These are phyloP conservation scores for Acanthosepion pharaonis DNA, from an alignment of 2,888 invertebrate species.

Conservation along the genomic window DNA sequence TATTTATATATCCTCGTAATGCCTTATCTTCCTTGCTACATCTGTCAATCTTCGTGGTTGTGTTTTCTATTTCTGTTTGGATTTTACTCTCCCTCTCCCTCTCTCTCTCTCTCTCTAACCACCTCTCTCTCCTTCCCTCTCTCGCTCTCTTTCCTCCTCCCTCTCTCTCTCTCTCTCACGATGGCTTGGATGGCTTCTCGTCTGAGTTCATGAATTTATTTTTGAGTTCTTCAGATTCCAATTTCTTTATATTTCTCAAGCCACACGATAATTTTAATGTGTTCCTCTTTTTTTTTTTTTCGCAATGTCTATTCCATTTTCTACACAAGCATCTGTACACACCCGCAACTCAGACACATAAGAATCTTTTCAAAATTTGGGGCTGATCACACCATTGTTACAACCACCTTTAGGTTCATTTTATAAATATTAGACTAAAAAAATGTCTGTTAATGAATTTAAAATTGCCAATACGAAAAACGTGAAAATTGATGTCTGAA, in stretches of 20 bases:
- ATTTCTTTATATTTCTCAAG: not conserved
- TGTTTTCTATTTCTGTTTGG: not conserved
- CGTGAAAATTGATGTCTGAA: too few species aligned
- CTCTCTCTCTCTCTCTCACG: not conserved
- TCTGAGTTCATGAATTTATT: conserved; percentile 33
- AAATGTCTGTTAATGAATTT: too few species aligned
- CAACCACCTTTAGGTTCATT: not conserved
- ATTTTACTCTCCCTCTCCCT: not conserved
- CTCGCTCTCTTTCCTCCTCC: not conserved
- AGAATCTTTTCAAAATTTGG: not conserved
- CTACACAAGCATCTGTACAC: not conserved
- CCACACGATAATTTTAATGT: not conserved
- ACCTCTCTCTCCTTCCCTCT: not conserved
- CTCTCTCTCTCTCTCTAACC: not conserved
- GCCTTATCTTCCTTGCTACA: not conserved
- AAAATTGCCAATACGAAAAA: too few species aligned
- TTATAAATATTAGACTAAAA: too few species aligned
- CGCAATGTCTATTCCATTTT: not conserved
- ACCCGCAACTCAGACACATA: not conserved
- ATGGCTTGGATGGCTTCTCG: not conserved
- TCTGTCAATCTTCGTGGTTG: not conserved
- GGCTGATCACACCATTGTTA: not conserved
- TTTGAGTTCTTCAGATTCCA: conserved; percentile 33
- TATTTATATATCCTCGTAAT: conserved; percentile 21
- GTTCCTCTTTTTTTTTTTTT: not conserved